Base-by-base conservation (phyloP, 2,113 vertebrate genomes). In the Acinonyx jubatus region DNA sequence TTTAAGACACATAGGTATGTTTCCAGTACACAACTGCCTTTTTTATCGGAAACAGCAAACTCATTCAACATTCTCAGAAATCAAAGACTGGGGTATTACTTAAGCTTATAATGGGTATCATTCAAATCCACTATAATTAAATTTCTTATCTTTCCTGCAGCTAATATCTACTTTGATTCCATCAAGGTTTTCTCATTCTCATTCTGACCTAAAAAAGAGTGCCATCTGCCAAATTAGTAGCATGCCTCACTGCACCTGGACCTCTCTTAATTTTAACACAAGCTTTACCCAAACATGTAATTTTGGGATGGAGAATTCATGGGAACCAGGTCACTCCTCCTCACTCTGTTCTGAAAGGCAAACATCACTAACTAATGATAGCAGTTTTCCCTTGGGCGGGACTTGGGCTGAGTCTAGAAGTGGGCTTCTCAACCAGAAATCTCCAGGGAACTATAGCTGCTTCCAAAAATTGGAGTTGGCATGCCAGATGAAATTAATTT, bases 101-200 rank as follows among this genome's bases (percentile, higher is more conserved):
- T 63, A 74, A 61, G 27, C 31, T 74, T 48, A 48, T 14, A 48
- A 66, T 16, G 11, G 6, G 33, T 80, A 3, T 65, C 68, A 90
- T 91, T 92, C n/a, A 97, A n/a, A 90, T 68, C 19, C 3, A 78
- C 21, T 96, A 18, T 73, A 69, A 96, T 83, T 79, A 86, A 68
- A 80, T 33, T 52, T 36, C 14, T 5, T 38, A 45, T 74, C 12
- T 96, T 95, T 79, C 61, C 87, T 74, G 23, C 0, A 80, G 29
- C 29, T 86, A 68, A 82, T 71, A 74, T 23, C 76, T 61, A 48
- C 18, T 76, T 83, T 52, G 50, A 50, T 68, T 78, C 13, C 27
- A 92, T 82, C 45, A 85, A 69, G n/a, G 3, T 55, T 92, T 94
- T 89, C 15, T 89, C 52, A 29, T 89, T 79, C 23, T 68, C 12